phyloP scores from a whole-genome alignment of 1,140 invertebrate genomes.

The honey bee (Apis mellifera) region Amel_HAv3.1 CM009940.2:11437501-11438000 shows the following conservation, averaged over 20 bases:
- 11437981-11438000: neutral
- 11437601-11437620: constrained; percentile 3
- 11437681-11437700: neutral
- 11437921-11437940: neutral
- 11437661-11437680: too few relatives aligned
- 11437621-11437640: constrained; percentile 8
- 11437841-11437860: too few relatives aligned
- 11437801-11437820: too few relatives aligned
- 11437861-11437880: too few relatives aligned
- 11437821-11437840: too few relatives aligned
- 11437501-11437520: neutral
- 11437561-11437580: neutral
- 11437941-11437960: neutral
- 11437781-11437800: neutral
- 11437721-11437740: neutral
- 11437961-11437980: neutral
- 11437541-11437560: neutral
- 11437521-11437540: neutral
- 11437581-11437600: constrained; percentile 45
- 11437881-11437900: too few relatives aligned
- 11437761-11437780: neutral
- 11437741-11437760: neutral
- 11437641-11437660: neutral
- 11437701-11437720: neutral
- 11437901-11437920: neutral